A percentile compares a stretch with the other conserved stretches of the same genome.
Conservation (phyloP, 2,797 vertebrate species). For the Amblyraja radiata region DNA sequence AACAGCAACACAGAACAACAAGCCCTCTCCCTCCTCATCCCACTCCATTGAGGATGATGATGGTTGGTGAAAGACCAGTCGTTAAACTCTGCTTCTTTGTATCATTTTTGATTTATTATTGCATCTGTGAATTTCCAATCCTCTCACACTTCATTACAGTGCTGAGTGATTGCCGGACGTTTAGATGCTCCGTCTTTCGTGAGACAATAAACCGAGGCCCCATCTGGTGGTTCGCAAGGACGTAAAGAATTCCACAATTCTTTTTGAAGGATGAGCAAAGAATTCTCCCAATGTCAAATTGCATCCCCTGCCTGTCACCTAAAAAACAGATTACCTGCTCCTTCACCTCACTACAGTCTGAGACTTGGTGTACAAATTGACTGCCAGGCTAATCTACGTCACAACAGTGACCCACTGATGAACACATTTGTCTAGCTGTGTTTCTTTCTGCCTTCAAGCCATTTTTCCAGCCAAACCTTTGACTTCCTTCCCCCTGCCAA, state of each 20-base stretch:
- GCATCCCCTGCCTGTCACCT: not conserved
- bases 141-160: not conserved
- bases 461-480: not conserved
- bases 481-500: not conserved
- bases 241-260: not conserved
- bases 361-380: not conserved
- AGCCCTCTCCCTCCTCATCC: not conserved
- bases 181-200: not conserved
- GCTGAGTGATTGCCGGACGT: not conserved
- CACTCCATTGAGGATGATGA: not conserved
- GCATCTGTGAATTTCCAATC: not conserved
- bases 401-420: not conserved
- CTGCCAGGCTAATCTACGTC: not conserved
- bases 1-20: not conserved
- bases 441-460: not conserved
- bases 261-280: not conserved
- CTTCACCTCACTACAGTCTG: not conserved
- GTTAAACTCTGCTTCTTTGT: not conserved
- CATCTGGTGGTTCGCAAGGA: not conserved
- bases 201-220: not conserved
- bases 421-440: not conserved
- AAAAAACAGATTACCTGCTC: not conserved
- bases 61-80: not conserved
- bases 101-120: not conserved
- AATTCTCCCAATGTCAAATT: not conserved